phyloP scores from a whole-genome alignment of 2,113 vertebrate species.

The Corapipo altera region DNA sequence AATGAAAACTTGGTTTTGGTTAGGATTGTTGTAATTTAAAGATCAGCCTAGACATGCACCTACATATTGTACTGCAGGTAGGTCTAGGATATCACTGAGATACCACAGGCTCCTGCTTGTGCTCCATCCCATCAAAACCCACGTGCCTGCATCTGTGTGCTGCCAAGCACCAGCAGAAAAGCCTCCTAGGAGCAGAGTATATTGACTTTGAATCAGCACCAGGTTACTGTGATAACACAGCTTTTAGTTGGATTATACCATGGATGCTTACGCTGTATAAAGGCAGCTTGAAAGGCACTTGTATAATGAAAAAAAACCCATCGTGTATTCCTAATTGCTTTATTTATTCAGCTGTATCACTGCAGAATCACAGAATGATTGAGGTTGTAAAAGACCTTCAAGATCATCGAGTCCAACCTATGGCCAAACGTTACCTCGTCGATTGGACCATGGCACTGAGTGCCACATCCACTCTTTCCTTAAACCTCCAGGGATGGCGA shows the following conservation, averaged over 20 bases:
- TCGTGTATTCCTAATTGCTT: background rate
- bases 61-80: background rate
- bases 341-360: background rate
- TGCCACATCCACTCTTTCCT: background rate
- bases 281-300: background rate
- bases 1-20: background rate
- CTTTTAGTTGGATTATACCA: background rate
- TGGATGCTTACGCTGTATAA: accelerated
- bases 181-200: background rate
- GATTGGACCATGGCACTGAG: background rate
- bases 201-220: background rate
- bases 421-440: background rate
- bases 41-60: background rate
- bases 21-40: background rate
- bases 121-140: background rate
- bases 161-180: background rate
- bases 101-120: background rate
- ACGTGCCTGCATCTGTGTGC: background rate
- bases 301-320: background rate
- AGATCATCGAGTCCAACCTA: background rate
- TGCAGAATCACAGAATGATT: background rate
- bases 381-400: background rate
- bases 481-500: background rate
- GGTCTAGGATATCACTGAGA: background rate
- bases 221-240: background rate